Base-by-base conservation (phyloP, 2,797 vertebrate genomes). In the Linurgus olivaceus region DNA sequence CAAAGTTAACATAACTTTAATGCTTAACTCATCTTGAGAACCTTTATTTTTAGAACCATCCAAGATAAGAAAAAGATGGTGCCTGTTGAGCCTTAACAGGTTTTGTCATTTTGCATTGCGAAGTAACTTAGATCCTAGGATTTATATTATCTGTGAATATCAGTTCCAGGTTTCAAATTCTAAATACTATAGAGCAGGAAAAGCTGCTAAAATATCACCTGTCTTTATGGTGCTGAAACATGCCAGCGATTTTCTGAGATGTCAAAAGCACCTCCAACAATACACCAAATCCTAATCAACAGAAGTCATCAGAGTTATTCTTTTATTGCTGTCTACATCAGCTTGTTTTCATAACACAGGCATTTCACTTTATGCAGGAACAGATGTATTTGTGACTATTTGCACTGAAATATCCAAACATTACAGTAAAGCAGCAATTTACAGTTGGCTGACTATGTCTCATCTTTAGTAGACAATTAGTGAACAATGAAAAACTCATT, bases 311-410 rank as follows among this genome's bases (percentile, higher is more conserved):
- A 52, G 57, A 78, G 91, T 93, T 95, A 93, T 97, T 97, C 97
- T 96, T 96, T 96, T 92, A 97, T 97, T 95, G 86, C 66, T 97
- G 71, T 95, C 85, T 89, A 73, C 86, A 90, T 97, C 95, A 96
- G 94, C 90, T 96, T 98, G 94, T 97, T 98, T 98, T 97, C 96
- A 96, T 96, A 97, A 95, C 75, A 94, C 61, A 97, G 93, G 59
- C 86, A 93, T 95, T 98, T 97, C 95, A 87, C 79, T 98, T 97
- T 97, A 95, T 93, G 80, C 88, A 78, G 93, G 91, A 98, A 96
- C 97, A 98, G 97, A 98, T 98, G 97, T 96, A 97, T 97, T 96
- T 98, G 96, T 95, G 95, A 96, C 96, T 97, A 96, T 97, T 98
- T 97, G 88, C 88, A 93, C 88, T 91, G 88, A 96, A 97, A 97